phyloP scores from a whole-genome alignment of 2,888 invertebrate genomes.

The Epinotia demarniana region DNA sequence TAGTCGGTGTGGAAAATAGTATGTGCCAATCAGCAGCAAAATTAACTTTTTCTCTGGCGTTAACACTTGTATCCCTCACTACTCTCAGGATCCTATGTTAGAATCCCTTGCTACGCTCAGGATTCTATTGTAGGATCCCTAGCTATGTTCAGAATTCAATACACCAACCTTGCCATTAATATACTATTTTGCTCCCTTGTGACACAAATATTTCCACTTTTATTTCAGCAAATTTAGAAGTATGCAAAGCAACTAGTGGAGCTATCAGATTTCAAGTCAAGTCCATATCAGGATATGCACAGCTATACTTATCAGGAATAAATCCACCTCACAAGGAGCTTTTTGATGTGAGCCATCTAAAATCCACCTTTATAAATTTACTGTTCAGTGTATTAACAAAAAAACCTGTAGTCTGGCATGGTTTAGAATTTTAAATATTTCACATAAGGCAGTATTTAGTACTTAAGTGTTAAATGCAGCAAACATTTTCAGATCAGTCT shows the following conservation, averaged over 20 bases:
- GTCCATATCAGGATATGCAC: constrained; percentile 18
- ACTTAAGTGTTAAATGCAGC: background rate
- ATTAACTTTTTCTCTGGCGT: too few species aligned
- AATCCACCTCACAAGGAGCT: constrained; percentile 24
- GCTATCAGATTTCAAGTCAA: constrained; percentile 39
- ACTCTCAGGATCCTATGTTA: too few species aligned
- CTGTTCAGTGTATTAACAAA: background rate
- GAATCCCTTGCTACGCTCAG: too few species aligned
- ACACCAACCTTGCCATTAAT: too few species aligned
- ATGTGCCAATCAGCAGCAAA: too few species aligned
- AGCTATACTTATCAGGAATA: constrained; percentile 15
- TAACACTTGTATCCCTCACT: too few species aligned
- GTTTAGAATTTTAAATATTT: too few species aligned
- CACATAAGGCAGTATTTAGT: background rate
- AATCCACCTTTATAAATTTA: background rate
- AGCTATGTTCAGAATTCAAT: too few species aligned
- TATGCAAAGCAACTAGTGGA: constrained; percentile 29
- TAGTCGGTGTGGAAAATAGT: too few species aligned
- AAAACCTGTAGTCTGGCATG: background rate
- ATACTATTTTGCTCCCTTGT: too few species aligned
- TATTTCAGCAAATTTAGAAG: constrained; percentile 25
- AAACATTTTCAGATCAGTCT: constrained; percentile 21
- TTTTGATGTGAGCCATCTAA: constrained; percentile 14
- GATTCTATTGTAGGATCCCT: too few species aligned
- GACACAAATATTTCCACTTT: too few species aligned